Evolutionary conservation across 2,113 vertebrate genomes (phyloP).

Genomic region (Dicentrarchus labrax): DNA sequence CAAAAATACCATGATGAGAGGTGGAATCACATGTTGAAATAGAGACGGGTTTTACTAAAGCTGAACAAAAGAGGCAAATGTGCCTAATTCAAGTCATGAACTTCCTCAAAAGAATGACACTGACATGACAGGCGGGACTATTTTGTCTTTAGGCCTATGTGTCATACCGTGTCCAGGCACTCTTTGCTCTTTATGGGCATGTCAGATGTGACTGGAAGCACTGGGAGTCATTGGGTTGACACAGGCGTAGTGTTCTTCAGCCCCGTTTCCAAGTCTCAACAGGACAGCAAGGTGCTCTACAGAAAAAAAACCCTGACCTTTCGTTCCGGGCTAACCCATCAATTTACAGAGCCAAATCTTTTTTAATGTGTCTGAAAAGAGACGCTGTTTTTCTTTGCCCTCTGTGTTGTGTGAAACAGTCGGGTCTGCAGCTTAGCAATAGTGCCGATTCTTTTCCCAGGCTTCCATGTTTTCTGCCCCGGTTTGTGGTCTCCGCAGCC

Average conservation of each 20-base stretch:
- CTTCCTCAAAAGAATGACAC: constrained; percentile 20
- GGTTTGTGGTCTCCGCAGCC: constrained; percentile 53
- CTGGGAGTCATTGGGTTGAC: not conserved
- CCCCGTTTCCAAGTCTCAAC: constrained; percentile 5
- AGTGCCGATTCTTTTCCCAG: constrained; percentile 27
- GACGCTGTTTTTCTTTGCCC: constrained; percentile 28
- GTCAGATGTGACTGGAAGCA: not conserved
- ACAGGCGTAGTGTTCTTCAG: not conserved
- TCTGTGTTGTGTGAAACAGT: constrained; percentile 1
- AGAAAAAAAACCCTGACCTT: constrained; percentile 12
- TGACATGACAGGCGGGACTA: constrained; percentile 8
- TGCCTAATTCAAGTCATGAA: not conserved
- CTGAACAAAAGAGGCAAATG: constrained; percentile 3
- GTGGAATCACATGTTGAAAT: not conserved
- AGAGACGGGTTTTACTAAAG: constrained; percentile 10
- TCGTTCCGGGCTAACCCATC: constrained; percentile 21
- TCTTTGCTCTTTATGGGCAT: not conserved
- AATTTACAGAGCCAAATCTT: constrained; percentile 27
- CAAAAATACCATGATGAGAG: constrained; percentile 11
- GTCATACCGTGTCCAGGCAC: constrained; percentile 3
- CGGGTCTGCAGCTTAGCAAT: constrained; percentile 8
- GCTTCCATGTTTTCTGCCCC: constrained; percentile 54
- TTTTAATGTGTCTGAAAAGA: constrained; percentile 39
- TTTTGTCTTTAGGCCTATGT: not conserved
- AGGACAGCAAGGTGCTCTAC: constrained; percentile 11